phyloP scores from a whole-genome alignment of 2,797 vertebrate species.

The Pogoniulus pusillus region DNA sequence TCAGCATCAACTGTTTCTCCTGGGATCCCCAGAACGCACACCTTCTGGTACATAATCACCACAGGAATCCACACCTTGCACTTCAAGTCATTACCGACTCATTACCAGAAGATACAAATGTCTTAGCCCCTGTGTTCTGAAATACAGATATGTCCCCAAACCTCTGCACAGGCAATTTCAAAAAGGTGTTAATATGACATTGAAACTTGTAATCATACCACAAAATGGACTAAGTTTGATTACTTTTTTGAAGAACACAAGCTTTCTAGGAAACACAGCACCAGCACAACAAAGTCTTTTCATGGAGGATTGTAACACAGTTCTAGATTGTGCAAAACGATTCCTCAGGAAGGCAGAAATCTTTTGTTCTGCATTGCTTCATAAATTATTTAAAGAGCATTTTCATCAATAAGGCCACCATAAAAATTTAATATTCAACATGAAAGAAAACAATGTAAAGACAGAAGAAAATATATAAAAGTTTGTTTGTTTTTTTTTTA shows the following conservation, averaged over 20 bases:
- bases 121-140: not conserved
- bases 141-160: not conserved
- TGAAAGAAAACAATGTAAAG: not conserved
- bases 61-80: not conserved
- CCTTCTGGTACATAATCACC: not conserved
- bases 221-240: not conserved
- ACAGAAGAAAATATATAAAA: not conserved
- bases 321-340: not conserved
- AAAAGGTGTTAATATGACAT: not conserved
- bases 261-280: not conserved
- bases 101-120: not conserved
- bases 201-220: not conserved
- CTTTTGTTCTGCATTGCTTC: not conserved
- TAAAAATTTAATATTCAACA: not conserved
- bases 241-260: not conserved
- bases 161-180: not conserved
- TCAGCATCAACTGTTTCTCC: not conserved
- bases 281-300: not conserved
- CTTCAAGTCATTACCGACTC: not conserved
- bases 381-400: conserved; percentile 27
- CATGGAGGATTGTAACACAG: not conserved
- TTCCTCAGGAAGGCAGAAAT: not conserved
- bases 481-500: too few species aligned
- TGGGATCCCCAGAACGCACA: not conserved
- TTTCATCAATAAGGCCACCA: not conserved